Evolutionary conservation across 2,888 invertebrate genomes (phyloP), one percentile per base, ranked within the genome.

Genomic region (Lampropteryx suffumata): DNA sequence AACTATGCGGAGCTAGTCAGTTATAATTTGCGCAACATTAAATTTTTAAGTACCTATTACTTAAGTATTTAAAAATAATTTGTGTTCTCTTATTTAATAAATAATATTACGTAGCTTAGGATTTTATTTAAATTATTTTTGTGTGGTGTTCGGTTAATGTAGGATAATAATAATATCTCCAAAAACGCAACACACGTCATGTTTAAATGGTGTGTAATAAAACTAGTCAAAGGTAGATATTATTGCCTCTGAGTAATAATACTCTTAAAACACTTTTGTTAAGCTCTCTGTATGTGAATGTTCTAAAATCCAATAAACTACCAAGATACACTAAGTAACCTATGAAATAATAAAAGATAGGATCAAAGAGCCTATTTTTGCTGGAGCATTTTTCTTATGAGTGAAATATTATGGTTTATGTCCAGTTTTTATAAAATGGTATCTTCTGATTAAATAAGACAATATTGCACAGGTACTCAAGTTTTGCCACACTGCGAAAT

Each of bases 1-100:
- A 91, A 87, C 80, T 87, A 88, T 84, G 88, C 84, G 83, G 81
- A 86, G 90, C 91, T 91, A 91, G 91, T 91, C 91, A 91, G 85
- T 86, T 89, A 86, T 86, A 44, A 83, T 90, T 90, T 91, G 90
- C 87, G 89, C 89, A 89, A 90, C 84, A 82, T 85, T 84, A 86
- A 85, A 81, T 78, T 76, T 79, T 77, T 84, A 86, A 84, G 84
- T 83, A 82, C 71, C 61, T 72, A 72, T 62, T 67, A 73, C 70
- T 65, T 84, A 85, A 83, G 85, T 83, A 82, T 85, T 83, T 71
- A 84, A 81, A 80, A 79, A 75, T 78, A 67, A 80, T 78, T 83
- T 85, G 88, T 89, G 88, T 89, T 89, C 85, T 86, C 74, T 87
- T 85, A 82, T 84, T 87, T 87, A 87, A 42, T 33, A 35, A 35